Evolutionary conservation across 2,888 invertebrate genomes (phyloP).

Genomic region (Ophion obscuratus): DNA sequence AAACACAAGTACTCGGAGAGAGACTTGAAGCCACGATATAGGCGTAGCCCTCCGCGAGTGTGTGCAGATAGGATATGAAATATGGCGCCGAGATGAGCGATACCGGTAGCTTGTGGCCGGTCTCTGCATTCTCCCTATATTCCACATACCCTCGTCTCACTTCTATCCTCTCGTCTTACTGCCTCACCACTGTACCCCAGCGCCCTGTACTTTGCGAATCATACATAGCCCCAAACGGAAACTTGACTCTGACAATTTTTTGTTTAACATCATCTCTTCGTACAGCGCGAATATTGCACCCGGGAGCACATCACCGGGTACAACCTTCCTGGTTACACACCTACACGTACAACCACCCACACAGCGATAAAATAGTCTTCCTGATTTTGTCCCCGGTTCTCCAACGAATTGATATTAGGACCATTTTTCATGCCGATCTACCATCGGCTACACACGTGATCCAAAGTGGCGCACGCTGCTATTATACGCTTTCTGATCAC

Average conservation of each 20-base stretch:
- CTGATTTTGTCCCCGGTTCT: slow-evolving; percentile 51
- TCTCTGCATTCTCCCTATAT: slow-evolving; percentile 39
- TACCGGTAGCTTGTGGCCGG: slow-evolving; percentile 74
- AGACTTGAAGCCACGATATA: slow-evolving; percentile 71
- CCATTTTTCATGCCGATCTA: slow-evolving; percentile 31
- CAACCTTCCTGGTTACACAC: slow-evolving; percentile 1
- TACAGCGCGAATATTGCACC: background rate
- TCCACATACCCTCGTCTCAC: slow-evolving; percentile 47
- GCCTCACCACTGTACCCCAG: slow-evolving; percentile 38
- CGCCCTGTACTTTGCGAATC: slow-evolving; percentile 53
- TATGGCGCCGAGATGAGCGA: slow-evolving; percentile 80
- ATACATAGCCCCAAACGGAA: slow-evolving; percentile 63
- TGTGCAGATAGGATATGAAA: slow-evolving; percentile 80
- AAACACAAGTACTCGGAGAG: slow-evolving; percentile 50
- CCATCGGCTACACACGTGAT: slow-evolving; percentile 8
- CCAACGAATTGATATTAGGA: slow-evolving; percentile 58
- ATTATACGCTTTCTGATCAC: slow-evolving; percentile 62
- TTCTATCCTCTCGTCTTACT: slow-evolving; percentile 52
- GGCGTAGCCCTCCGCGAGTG: slow-evolving; percentile 73
- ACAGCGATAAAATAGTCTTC: slow-evolving; percentile 15
- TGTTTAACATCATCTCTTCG: slow-evolving; percentile 5
- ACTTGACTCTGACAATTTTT: slow-evolving; percentile 64
- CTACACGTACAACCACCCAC: slow-evolving; percentile 35
- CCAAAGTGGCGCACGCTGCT: background rate
- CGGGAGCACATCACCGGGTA: slow-evolving; percentile 7